phyloP scores from a whole-genome alignment of 2,888 invertebrate genomes.

The Ashinkailepas kermadecensis region DNA sequence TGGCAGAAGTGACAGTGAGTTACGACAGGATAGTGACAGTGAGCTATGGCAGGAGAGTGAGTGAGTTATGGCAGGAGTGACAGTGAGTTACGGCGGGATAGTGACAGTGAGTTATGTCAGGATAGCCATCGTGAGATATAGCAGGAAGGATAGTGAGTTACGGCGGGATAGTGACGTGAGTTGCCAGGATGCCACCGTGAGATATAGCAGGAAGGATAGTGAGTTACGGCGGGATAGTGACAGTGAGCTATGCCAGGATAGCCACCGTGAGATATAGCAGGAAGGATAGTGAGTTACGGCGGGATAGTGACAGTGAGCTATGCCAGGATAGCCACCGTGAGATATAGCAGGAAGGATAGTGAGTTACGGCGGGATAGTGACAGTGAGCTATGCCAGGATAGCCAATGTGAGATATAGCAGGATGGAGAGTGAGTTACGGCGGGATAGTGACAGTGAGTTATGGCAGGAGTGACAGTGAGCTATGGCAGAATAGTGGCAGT shows the following conservation, averaged over 20 bases:
- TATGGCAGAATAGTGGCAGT: no score
- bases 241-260: no score
- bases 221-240: slow-evolving; percentile 20
- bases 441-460: no score
- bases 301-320: no score
- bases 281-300: no score
- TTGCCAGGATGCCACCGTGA: slow-evolving; percentile 57
- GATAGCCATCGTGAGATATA: slow-evolving; percentile 62
- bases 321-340: slow-evolving; percentile 52
- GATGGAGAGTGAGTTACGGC: no score
- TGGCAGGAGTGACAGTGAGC: slow-evolving; percentile 36
- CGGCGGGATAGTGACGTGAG: slow-evolving; percentile 55
- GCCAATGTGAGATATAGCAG: no score
- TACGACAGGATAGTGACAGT: no score
- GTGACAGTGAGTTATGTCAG: slow-evolving; percentile 45
- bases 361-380: slow-evolving; percentile 28
- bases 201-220: slow-evolving; percentile 64
- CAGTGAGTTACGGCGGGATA: slow-evolving; percentile 68
- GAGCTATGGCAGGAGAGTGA: no score
- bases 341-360: slow-evolving; percentile 63
- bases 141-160: slow-evolving; percentile 54
- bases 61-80: slow-evolving; percentile 42
- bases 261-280: no score
- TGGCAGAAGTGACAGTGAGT: no score
- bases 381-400: no score